Evolutionary conservation across 2,113 vertebrate species (phyloP).

Genomic region (Psilopsiagon aymara): DNA sequence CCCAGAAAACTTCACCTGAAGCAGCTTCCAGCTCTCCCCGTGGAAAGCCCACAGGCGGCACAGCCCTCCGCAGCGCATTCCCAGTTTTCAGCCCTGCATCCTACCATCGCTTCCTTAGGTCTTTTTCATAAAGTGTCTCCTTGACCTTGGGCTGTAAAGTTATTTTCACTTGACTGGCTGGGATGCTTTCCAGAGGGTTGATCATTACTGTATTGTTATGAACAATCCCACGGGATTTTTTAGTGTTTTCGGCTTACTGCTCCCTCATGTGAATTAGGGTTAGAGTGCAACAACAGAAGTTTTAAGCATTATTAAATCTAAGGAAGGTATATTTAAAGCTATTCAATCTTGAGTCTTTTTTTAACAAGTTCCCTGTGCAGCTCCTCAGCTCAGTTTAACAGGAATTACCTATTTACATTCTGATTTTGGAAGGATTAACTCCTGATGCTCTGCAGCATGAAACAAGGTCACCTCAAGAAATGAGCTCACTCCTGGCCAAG

Average conservation of each 20-base stretch:
- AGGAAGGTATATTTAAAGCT: background rate
- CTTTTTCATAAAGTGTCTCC: background rate
- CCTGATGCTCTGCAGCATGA: background rate
- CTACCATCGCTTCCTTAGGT: background rate
- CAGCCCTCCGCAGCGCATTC: background rate
- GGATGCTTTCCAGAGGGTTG: background rate
- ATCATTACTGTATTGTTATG: background rate
- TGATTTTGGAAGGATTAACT: background rate
- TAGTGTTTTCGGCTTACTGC: background rate
- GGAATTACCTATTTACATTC: background rate
- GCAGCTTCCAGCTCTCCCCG: background rate
- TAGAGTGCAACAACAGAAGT: background rate
- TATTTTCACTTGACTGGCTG: background rate
- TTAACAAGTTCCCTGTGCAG: accelerated
- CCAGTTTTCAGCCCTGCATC: background rate
- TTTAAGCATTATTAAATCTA: background rate
- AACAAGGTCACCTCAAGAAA: constrained; percentile 40
- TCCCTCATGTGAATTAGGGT: background rate
- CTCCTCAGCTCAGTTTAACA: background rate
- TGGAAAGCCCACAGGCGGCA: background rate
- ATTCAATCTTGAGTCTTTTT: background rate
- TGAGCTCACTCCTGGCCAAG: constrained; percentile 39
- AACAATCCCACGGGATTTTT: background rate
- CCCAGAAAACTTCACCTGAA: background rate
- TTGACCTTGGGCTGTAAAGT: background rate